These are phyloP conservation scores for Clamator glandarius DNA, from an alignment of 2,797 vertebrate genomes.

Conservation along the genomic window DNA sequence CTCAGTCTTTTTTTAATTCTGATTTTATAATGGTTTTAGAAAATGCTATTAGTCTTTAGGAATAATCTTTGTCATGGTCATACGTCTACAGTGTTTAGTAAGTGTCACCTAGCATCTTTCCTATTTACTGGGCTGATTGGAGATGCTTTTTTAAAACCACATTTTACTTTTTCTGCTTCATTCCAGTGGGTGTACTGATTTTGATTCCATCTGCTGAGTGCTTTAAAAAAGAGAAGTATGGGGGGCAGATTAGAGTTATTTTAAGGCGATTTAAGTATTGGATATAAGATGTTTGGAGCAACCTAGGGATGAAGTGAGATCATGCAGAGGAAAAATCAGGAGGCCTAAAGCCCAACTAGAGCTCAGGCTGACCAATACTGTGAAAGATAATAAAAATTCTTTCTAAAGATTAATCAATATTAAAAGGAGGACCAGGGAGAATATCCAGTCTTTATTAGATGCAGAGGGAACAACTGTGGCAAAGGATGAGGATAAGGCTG, in stretches of 20 bases:
- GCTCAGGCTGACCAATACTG: too few species aligned
- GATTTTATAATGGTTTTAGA: not conserved
- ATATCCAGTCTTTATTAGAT: too few species aligned
- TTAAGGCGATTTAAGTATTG: not conserved
- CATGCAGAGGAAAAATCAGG: too few species aligned
- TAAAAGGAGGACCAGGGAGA: too few species aligned
- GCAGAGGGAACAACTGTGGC: too few species aligned
- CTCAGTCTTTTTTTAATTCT: rapidly evolving
- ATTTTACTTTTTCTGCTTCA: not conserved
- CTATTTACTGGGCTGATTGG: not conserved
- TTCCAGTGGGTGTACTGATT: not conserved
- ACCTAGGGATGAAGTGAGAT: too few species aligned
- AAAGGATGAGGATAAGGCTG: too few species aligned
- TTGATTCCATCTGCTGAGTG: not conserved
- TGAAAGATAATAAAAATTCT: too few species aligned
- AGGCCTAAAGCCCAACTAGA: too few species aligned
- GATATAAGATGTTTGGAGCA: not conserved
- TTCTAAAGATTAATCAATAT: too few species aligned
- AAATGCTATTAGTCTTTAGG: not conserved
- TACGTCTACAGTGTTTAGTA: not conserved
- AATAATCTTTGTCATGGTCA: not conserved
- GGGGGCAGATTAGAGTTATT: not conserved
- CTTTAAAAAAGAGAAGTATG: not conserved
- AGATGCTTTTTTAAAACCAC: not conserved
- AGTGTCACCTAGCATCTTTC: not conserved